A percentile compares a stretch with the other conserved stretches of the same genome.
Conservation (phyloP, 2,113 vertebrate genomes). For the Anseranas semipalmata region DNA sequence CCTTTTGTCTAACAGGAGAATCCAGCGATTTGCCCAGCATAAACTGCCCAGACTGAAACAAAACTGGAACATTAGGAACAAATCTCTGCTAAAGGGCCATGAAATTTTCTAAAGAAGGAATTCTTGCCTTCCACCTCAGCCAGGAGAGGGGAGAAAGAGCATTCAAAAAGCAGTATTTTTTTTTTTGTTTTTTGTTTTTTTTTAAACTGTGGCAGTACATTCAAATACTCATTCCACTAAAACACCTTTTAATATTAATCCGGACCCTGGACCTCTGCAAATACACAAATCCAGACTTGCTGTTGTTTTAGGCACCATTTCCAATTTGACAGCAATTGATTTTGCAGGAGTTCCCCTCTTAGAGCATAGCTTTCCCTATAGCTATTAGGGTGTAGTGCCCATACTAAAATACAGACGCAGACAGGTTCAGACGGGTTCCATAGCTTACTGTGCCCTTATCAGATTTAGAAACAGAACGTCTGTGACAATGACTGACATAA, state of each 20-base stretch:
- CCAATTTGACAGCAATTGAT: background rate
- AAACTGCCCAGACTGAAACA: background rate
- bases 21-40: background rate
- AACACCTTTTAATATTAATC: background rate
- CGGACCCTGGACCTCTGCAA: background rate
- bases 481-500: background rate
- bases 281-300: background rate
- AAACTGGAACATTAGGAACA: background rate
- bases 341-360: background rate
- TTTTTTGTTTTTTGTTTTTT: background rate
- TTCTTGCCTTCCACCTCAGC: background rate
- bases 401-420: background rate
- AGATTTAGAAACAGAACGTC: background rate
- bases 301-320: background rate
- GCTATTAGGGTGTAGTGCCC: background rate
- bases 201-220: background rate
- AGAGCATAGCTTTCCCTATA: background rate
- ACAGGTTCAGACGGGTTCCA: background rate
- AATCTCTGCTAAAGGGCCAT: background rate
- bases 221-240: background rate
- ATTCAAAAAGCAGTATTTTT: background rate
- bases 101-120: background rate
- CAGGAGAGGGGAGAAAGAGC: background rate
- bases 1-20: background rate
- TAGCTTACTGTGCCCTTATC: background rate